A percentile compares a stretch with the other conserved stretches of the same genome.
Conservation (phyloP, 2,888 invertebrate species). For the Caenorhabditis virilis region DNA sequence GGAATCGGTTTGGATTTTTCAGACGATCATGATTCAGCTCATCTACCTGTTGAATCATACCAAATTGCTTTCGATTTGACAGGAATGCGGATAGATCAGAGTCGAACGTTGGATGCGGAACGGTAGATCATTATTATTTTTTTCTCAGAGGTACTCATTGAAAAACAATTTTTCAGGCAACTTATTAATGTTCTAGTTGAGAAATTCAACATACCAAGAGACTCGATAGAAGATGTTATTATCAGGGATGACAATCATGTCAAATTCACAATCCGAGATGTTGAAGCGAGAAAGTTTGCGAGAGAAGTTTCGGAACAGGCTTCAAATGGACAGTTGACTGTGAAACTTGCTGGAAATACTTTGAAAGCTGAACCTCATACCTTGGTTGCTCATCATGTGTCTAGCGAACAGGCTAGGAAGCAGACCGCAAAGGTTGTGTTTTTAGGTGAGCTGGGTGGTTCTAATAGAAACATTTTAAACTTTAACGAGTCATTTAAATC, state of each 20-base stretch:
- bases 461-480: too few relatives aligned
- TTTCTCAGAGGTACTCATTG: not conserved
- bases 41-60: constrained; percentile 39
- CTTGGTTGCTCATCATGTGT: constrained; percentile 40
- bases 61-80: constrained; percentile 56
- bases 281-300: constrained; percentile 51
- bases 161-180: constrained; percentile 7
- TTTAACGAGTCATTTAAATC: not conserved
- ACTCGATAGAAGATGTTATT: constrained; percentile 41
- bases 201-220: constrained; percentile 33
- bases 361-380: constrained; percentile 54
- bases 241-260: constrained; percentile 55
- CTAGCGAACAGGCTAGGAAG: not conserved
- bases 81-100: constrained; percentile 42
- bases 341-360: constrained; percentile 39
- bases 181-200: constrained; percentile 21
- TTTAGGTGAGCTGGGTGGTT: constrained; percentile 42
- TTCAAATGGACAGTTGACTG: constrained; percentile 30
- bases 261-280: constrained; percentile 50
- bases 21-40: constrained; percentile 34
- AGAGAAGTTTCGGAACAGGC: constrained; percentile 55
- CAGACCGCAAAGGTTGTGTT: constrained; percentile 27
- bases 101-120: constrained; percentile 42
- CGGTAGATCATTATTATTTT: constrained; percentile 22
- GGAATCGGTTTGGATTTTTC: constrained; percentile 50